A percentile compares a stretch with the other conserved stretches of the same genome.
These are phyloP conservation scores for Nineta flava DNA, from an alignment of 2,888 invertebrate genomes.

Conservation along the genomic window DNA sequence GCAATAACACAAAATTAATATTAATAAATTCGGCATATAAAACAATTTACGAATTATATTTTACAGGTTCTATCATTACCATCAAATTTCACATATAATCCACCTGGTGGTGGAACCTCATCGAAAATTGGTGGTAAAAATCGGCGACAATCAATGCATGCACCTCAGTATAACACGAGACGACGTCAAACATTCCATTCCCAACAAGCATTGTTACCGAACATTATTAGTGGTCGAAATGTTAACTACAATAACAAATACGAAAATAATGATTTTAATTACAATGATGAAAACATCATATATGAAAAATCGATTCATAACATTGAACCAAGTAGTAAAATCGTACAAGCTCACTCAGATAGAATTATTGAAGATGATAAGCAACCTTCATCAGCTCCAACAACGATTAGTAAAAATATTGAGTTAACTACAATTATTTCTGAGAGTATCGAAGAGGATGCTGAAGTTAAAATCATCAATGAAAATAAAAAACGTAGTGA, in stretches of 20 bases:
- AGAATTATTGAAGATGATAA: not conserved
- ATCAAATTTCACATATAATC: conserved; percentile 71
- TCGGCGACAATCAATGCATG: conserved; percentile 20
- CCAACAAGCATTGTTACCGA: conserved; percentile 39
- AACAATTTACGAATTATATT: conserved; percentile 5
- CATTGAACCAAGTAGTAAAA: conserved; percentile 1
- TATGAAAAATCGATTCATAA: conserved; percentile 3
- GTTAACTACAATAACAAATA: not conserved
- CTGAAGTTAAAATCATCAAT: conserved; percentile 13
- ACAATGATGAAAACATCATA: conserved; percentile 11
- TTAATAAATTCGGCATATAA: too few relatives aligned
- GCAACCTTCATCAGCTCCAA: not conserved
- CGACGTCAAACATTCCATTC: conserved; percentile 42
- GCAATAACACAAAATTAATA: too few relatives aligned
- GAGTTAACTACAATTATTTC: conserved; percentile 10
- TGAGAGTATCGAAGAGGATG: conserved; percentile 17
- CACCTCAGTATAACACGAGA: conserved; percentile 19
- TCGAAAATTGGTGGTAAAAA: conserved; percentile 18
- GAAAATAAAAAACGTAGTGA: conserved; percentile 4
- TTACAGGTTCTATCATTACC: conserved; percentile 59
- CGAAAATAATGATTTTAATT: conserved; percentile 18
- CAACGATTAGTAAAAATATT: not conserved
- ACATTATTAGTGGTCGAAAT: conserved; percentile 38
- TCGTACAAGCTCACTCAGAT: not conserved
- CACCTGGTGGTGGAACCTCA: conserved; percentile 35